phyloP scores from a whole-genome alignment of 1,140 invertebrate genomes.

The Microplitis demolitor region DNA sequence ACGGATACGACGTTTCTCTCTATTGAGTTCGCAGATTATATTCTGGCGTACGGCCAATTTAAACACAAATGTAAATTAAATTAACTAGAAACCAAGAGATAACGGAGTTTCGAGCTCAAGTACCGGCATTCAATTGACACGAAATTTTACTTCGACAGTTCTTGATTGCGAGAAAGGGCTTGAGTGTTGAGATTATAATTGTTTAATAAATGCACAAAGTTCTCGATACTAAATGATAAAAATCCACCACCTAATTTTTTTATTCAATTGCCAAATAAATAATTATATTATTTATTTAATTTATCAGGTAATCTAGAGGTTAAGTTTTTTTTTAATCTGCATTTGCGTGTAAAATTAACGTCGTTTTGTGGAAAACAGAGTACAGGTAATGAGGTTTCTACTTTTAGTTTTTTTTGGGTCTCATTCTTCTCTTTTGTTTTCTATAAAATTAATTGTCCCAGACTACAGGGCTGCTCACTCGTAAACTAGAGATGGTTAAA shows the following conservation, averaged over 20 bases:
- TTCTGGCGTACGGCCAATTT: constrained; percentile 34
- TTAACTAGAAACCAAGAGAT: constrained; percentile 45
- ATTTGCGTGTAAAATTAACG: neutral
- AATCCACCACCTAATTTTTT: no score
- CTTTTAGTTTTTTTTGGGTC: neutral
- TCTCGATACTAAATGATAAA: neutral
- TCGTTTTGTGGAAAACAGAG: neutral
- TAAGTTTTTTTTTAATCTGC: neutral
- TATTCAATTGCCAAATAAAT: no score
- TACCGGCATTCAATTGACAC: neutral
- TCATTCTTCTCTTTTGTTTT: neutral
- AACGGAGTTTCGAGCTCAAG: constrained; percentile 13
- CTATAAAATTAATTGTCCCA: constrained; percentile 17
- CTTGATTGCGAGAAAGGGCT: neutral
- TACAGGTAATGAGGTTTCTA: neutral
- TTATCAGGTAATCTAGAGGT: no score
- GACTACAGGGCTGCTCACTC: neutral
- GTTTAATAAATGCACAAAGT: neutral
- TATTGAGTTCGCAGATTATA: constrained; percentile 15
- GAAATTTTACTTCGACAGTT: neutral
- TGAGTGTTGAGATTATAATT: neutral
- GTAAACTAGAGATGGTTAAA: neutral
- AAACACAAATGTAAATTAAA: constrained; percentile 45
- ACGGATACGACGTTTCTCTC: no score
- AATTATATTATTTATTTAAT: no score